Evolutionary conservation across 2,113 vertebrate genomes (phyloP), one percentile per base, ranked within the genome.

Genomic region (Laticauda laticaudata): DNA sequence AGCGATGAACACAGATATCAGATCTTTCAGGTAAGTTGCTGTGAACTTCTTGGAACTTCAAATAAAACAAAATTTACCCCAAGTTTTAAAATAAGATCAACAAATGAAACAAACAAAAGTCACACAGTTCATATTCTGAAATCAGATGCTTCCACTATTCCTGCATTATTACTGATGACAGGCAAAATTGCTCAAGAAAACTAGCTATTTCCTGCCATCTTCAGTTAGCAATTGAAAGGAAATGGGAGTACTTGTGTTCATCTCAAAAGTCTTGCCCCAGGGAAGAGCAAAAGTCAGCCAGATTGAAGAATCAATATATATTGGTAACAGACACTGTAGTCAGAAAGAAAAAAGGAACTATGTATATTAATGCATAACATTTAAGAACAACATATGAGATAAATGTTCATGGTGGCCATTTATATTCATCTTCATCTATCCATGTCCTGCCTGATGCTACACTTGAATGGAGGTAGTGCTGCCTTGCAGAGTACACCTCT

Each of bases 101-200:
- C 0, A 81, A 3, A 34, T 48, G 3, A 0, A 90, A 2, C 29
- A 20, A 24, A 1, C 59, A 91, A 87, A 55, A 86, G 18, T 81
- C 7, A 43, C n/a, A 15, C 0, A 14, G 26, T 39, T 18, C 1
- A n/a, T 54, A 87, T 24, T 87, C 88, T 54, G n/a, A 94, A 95
- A 96, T 7, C 0, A 95, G 64, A 26, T 8, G 39, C 56, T 93
- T 86, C 51, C 15, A 0, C 34, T 21, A 89, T 81, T 56, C 93
- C 89, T 4, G 2, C 61, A 43, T 55, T 3, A 0, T 48, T 93
- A 26, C 18, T 24, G 55, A 43, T 39, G 55, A 43, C 24, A 89
- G 59, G 87, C 55, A 95, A 95, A 94, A 94, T 88, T 91, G 26
- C 48, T 26, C 2, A 88, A 81, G 56, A 93, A 96, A 93, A 18